A percentile compares a stretch with the other conserved stretches of the same genome.
Conservation (phyloP, 2,888 invertebrate species). For the Drosophila multiciliata region DNA sequence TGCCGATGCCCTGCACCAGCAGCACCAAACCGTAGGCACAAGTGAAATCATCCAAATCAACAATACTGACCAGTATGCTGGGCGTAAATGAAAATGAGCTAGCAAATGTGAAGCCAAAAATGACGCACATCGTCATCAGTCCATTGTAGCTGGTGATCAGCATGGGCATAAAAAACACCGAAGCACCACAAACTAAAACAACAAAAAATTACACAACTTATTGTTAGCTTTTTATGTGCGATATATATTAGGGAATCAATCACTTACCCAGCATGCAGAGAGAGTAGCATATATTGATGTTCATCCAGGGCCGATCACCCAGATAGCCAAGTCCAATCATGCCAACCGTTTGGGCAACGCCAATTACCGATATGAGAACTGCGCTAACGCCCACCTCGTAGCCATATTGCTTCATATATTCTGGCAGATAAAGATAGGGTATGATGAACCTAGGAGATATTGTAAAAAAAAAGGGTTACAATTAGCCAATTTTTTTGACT, state of each 20-base stretch:
- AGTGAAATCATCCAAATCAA: slow-evolving; percentile 96
- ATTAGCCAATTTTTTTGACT: not conserved
- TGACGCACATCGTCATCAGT: slow-evolving; percentile 85
- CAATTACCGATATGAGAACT: slow-evolving; percentile 93
- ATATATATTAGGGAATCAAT: not conserved
- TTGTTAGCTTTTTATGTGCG: not conserved
- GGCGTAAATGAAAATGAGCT: slow-evolving; percentile 97
- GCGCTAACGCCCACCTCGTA: slow-evolving; percentile 91
- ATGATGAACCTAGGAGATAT: slow-evolving; percentile 93
- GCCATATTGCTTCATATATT: slow-evolving; percentile 90
- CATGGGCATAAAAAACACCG: slow-evolving; percentile 84
- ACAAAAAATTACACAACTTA: not conserved
- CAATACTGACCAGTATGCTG: slow-evolving; percentile 93
- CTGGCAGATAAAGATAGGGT: slow-evolving; percentile 96
- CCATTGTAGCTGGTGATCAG: slow-evolving; percentile 76
- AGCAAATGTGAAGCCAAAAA: slow-evolving; percentile 95
- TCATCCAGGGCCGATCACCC: slow-evolving; percentile 94
- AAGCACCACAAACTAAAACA: slow-evolving; percentile 83
- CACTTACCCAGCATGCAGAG: slow-evolving; percentile 88
- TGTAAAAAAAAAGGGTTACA: slow-evolving; percentile 7
- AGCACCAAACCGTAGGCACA: slow-evolving; percentile 95
- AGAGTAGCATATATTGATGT: slow-evolving; percentile 93
- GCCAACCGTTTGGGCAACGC: slow-evolving; percentile 95
- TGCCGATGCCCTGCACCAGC: slow-evolving; percentile 96
- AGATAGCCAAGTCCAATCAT: slow-evolving; percentile 95